Conservation (phyloP, 2,888 invertebrate genomes). For the Hydrotaea diabolus region DNA sequence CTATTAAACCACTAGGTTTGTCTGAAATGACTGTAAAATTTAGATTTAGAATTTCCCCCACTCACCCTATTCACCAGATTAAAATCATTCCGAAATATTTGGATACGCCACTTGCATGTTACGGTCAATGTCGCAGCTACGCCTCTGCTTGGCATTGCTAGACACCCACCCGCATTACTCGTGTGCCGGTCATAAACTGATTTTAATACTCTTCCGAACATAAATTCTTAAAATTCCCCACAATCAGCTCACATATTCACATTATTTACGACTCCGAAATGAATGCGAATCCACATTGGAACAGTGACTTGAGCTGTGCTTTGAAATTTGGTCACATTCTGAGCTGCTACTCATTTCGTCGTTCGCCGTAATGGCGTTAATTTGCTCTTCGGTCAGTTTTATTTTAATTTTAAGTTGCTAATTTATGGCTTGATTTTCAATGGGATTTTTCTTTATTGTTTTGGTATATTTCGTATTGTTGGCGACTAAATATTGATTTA, state of each 20-base stretch:
- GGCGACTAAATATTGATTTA: conserved; percentile 6
- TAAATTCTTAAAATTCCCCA: conserved; percentile 7
- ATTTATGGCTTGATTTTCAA: conserved; percentile 27
- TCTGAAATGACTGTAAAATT: too few species aligned
- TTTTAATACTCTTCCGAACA: not conserved
- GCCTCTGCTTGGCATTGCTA: not conserved
- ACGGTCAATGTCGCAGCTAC: not conserved
- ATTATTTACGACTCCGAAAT: not conserved
- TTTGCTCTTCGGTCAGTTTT: not conserved
- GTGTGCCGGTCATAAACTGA: not conserved
- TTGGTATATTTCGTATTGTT: not conserved
- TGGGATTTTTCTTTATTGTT: not conserved
- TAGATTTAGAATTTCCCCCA: too few species aligned
- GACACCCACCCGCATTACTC: not conserved
- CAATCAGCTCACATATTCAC: not conserved
- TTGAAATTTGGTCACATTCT: not conserved
- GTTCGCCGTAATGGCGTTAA: conserved; percentile 11
- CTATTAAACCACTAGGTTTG: too few species aligned
- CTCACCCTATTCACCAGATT: too few species aligned
- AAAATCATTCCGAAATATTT: too few species aligned
- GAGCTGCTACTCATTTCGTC: not conserved
- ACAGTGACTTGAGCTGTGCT: not conserved
- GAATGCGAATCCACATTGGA: not conserved
- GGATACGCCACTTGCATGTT: too few species aligned
- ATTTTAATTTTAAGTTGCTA: conserved; percentile 25